phyloP scores from a whole-genome alignment of 2,888 invertebrate species.

The Aspidapion aeneum region DNA sequence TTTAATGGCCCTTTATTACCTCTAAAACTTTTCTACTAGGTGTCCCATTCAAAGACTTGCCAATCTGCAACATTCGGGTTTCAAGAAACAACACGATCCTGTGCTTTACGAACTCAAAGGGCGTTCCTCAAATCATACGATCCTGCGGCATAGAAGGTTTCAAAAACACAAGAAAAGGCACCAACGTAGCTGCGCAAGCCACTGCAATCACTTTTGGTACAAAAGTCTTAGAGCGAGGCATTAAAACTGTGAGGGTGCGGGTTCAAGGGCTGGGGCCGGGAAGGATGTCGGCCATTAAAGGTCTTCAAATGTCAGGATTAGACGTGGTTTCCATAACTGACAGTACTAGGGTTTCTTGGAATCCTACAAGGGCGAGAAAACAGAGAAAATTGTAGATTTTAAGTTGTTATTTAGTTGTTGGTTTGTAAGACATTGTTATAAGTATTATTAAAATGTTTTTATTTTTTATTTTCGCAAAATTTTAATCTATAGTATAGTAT shows the following conservation, averaged over 20 bases:
- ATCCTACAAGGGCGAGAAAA: slow-evolving; percentile 80
- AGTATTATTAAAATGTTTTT: no score
- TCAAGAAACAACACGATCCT: slow-evolving; percentile 88
- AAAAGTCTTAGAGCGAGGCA: slow-evolving; percentile 67
- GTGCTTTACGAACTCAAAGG: slow-evolving; percentile 66
- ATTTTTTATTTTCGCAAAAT: no score
- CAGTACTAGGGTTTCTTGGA: slow-evolving; percentile 78
- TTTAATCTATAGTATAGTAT: no score
- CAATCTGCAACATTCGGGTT: slow-evolving; percentile 78
- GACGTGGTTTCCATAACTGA: slow-evolving; percentile 93
- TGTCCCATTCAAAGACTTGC: slow-evolving; percentile 72
- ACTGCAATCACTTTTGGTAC: slow-evolving; percentile 78
- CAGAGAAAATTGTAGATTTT: slow-evolving; percentile 69
- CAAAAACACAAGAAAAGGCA: slow-evolving; percentile 92
- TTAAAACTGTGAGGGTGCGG: slow-evolving; percentile 70
- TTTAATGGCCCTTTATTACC: not conserved
- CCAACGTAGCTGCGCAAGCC: slow-evolving; percentile 95
- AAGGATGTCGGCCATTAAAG: slow-evolving; percentile 89
- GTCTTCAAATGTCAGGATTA: slow-evolving; percentile 87
- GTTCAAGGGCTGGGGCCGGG: slow-evolving; percentile 87
- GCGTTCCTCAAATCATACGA: slow-evolving; percentile 56
- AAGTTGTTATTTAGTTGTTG: no score
- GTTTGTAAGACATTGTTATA: no score
- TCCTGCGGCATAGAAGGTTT: slow-evolving; percentile 92
- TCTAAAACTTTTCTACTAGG: slow-evolving; percentile 37